Conservation (phyloP, 2,797 vertebrate genomes). For the Spondyliosoma cantharus region DNA sequence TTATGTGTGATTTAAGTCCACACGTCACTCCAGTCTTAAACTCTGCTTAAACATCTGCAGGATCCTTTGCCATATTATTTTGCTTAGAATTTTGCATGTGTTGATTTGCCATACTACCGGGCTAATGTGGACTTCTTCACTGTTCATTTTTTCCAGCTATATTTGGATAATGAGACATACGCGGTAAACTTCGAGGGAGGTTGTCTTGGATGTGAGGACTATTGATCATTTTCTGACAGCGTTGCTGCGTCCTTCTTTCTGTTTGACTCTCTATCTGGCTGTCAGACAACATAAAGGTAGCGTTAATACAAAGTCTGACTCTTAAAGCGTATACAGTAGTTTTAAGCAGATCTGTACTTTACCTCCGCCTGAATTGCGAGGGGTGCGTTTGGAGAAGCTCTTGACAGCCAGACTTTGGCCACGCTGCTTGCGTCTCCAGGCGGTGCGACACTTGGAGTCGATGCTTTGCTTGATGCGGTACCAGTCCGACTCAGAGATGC, state of each 20-base stretch:
- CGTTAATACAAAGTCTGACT: background rate
- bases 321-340: background rate
- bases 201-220: background rate
- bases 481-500: conserved; percentile 97
- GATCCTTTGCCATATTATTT: background rate
- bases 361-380: conserved; percentile 86
- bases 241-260: background rate
- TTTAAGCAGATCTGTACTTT: conserved; percentile 24
- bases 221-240: background rate
- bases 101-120: background rate
- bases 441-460: conserved; percentile 98
- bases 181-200: background rate
- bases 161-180: background rate
- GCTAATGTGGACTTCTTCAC: background rate
- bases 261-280: background rate
- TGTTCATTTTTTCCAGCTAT: background rate
- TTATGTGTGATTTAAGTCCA: background rate
- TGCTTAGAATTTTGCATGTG: background rate
- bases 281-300: background rate
- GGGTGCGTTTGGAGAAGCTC: conserved; percentile 95
- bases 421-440: conserved; percentile 96
- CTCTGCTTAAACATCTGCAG: background rate
- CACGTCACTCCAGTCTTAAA: background rate
- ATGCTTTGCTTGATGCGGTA: conserved; percentile 99
- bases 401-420: conserved; percentile 98